These are phyloP conservation scores for Tridacna gigas DNA, from an alignment of 2,888 invertebrate genomes.

Conservation along the genomic window DNA sequence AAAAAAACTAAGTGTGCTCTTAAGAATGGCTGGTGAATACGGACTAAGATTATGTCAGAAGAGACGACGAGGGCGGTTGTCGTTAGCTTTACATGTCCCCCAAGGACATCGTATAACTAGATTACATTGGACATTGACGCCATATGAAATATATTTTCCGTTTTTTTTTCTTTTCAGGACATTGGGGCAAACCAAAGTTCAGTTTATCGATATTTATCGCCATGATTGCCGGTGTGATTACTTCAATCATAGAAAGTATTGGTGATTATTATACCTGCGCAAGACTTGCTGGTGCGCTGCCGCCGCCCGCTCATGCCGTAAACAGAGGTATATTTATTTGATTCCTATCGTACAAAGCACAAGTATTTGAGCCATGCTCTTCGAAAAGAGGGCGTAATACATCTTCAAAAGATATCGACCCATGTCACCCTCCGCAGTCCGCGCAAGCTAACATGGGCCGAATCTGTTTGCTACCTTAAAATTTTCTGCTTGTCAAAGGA, in stretches of 20 bases:
- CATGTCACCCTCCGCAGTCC: background rate
- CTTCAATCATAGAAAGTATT: constrained; percentile 85
- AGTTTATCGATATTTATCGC: constrained; percentile 76
- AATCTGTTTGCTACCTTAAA: background rate
- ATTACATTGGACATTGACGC: no score
- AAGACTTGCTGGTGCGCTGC: constrained; percentile 89
- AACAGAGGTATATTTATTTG: constrained; percentile 92
- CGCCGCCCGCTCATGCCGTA: constrained; percentile 94
- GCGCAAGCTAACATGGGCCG: background rate
- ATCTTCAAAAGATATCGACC: background rate
- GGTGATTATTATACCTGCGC: constrained; percentile 96
- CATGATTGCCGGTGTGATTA: constrained; percentile 79
- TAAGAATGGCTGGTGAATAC: no score
- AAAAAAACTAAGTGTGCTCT: no score
- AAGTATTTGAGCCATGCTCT: background rate
- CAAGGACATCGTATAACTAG: no score
- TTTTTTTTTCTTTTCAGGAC: constrained; percentile 60
- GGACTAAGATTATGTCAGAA: no score
- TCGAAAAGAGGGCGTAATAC: background rate
- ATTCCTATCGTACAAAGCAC: no score
- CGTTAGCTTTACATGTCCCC: no score
- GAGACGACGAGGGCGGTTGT: no score
- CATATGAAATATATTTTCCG: background rate
- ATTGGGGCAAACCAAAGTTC: constrained; percentile 79
- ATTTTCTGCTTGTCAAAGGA: background rate